Conservation (phyloP, 2,888 invertebrate genomes). For the Drosophila prostipennis region DNA sequence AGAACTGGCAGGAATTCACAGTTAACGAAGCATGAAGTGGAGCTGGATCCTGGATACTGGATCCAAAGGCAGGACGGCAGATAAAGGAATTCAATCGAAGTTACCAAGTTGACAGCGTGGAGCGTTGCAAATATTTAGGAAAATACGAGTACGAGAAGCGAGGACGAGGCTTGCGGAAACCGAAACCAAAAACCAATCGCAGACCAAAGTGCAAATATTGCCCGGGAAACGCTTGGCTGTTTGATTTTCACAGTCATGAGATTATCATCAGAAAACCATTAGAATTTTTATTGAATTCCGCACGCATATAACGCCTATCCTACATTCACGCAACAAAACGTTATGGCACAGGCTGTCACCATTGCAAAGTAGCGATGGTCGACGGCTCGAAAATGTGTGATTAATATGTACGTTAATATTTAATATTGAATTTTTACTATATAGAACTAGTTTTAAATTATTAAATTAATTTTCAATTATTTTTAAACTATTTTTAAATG, state of each 20-base stretch:
- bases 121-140: constrained; percentile 67
- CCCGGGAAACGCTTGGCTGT: constrained; percentile 60
- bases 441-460: too few species aligned
- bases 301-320: constrained; percentile 57
- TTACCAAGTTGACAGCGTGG: constrained; percentile 68
- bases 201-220: constrained; percentile 49
- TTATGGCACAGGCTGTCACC: constrained; percentile 34
- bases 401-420: too few species aligned
- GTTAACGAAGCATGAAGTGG: constrained; percentile 76
- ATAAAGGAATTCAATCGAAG: constrained; percentile 77
- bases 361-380: constrained; percentile 25
- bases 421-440: neutral
- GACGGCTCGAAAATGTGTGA: neutral
- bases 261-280: constrained; percentile 81
- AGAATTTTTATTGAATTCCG: constrained; percentile 81
- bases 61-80: constrained; percentile 25
- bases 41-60: constrained; percentile 15
- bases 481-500: too few species aligned
- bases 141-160: constrained; percentile 8
- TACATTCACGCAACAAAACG: constrained; percentile 14
- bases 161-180: constrained; percentile 2
- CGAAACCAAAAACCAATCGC: constrained; percentile 41
- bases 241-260: constrained; percentile 75
- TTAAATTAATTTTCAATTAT: too few species aligned
- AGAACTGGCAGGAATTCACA: constrained; percentile 65